A percentile compares a stretch with the other conserved stretches of the same genome.
Conservation (phyloP, 2,888 invertebrate species). For the Erynnis tages region DNA sequence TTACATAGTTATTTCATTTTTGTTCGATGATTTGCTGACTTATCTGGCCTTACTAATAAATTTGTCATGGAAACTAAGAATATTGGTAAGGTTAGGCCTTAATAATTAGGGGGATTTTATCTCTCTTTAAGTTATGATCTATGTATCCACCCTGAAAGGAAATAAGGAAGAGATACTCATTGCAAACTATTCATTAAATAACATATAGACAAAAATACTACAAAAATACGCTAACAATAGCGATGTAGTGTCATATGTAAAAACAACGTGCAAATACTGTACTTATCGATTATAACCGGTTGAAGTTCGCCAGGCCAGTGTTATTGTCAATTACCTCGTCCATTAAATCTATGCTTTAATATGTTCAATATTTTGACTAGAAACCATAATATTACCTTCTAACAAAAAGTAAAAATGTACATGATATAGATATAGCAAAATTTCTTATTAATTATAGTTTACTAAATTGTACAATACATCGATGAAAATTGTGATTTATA, state of each 20-base stretch:
- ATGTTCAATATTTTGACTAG: constrained; percentile 82
- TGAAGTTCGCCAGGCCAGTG: constrained; percentile 62
- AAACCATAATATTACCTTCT: constrained; percentile 79
- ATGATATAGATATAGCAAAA: constrained; percentile 75
- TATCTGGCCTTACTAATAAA: constrained; percentile 30
- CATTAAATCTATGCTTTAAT: constrained; percentile 77
- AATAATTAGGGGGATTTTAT: constrained; percentile 1
- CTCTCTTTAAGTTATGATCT: constrained; percentile 5
- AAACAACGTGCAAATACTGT: constrained; percentile 62
- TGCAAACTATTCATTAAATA: constrained; percentile 32
- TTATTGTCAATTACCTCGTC: constrained; percentile 80
- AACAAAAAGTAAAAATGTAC: constrained; percentile 78
- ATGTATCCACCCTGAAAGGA: constrained; percentile 11
- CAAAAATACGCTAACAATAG: constrained; percentile 34
- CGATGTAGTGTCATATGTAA: constrained; percentile 25
- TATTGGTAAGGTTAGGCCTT: constrained; percentile 30
- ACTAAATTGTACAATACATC: constrained; percentile 77
- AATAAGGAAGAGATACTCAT: constrained; percentile 26
- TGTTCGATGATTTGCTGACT: constrained; percentile 38
- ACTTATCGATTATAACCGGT: constrained; percentile 47
- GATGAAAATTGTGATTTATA: constrained; percentile 45
- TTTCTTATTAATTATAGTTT: constrained; percentile 74
- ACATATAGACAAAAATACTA: constrained; percentile 25
- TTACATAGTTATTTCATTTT: constrained; percentile 30
- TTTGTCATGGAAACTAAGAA: constrained; percentile 31